Conservation (phyloP, 2,888 invertebrate genomes). For the Melitaea athalia region DNA sequence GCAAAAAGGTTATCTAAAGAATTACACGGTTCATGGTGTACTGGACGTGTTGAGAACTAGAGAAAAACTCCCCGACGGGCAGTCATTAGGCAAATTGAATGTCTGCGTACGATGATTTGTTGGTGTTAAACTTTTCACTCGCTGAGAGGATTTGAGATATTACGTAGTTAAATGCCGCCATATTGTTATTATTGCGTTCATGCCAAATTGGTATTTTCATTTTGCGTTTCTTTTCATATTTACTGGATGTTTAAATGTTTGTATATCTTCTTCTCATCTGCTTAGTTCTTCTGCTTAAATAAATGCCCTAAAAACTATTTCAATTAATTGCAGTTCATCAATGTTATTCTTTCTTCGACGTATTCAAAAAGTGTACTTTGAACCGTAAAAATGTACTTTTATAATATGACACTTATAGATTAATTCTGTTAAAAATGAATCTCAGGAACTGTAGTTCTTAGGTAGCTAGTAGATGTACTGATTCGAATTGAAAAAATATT, state of each 20-base stretch:
- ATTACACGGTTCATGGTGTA: neutral
- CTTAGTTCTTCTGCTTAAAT: neutral
- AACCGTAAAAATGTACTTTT: too few relatives aligned
- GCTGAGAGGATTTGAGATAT: slow-evolving; percentile 15
- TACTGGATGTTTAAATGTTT: neutral
- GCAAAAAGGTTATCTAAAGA: slow-evolving; percentile 6
- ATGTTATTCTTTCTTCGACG: too few relatives aligned
- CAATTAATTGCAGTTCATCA: too few relatives aligned
- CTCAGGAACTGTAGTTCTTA: too few relatives aligned
- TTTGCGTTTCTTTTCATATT: neutral
- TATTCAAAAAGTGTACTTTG: too few relatives aligned
- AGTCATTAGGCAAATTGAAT: slow-evolving; percentile 25
- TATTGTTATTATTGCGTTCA: neutral
- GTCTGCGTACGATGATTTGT: slow-evolving; percentile 23
- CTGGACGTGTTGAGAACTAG: neutral
- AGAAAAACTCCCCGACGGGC: slow-evolving; percentile 7
- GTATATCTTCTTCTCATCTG: neutral
- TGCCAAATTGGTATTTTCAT: neutral
- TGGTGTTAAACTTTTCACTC: slow-evolving; percentile 15
- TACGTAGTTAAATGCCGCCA: neutral
- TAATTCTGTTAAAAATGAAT: too few relatives aligned
- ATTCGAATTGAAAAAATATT: too few relatives aligned
- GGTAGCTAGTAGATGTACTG: too few relatives aligned
- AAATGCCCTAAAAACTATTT: too few relatives aligned
- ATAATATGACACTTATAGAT: too few relatives aligned